Base-by-base conservation (phyloP, 2,888 invertebrate species). In the Megalurothrips usitatus region DNA sequence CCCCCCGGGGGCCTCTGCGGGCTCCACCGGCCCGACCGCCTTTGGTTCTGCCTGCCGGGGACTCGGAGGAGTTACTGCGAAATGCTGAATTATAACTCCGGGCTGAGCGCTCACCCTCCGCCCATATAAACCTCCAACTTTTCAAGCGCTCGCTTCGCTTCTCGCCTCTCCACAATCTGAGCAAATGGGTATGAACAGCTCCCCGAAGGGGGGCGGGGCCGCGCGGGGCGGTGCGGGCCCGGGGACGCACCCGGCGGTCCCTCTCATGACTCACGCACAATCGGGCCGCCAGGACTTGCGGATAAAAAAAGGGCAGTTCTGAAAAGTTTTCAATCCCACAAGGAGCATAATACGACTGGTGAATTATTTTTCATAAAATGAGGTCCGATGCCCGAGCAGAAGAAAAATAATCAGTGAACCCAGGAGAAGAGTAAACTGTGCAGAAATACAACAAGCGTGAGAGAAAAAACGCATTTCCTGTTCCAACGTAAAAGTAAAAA, bases 81-180 rank as follows among this genome's bases (percentile, higher is more conserved):
- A 75, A 75, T 75, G 26, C 68, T 26, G 68, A 75, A 26, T 75
- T 75, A 75, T 26, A 75, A 75, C 68, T 58, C 34, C 34, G 34
- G 34, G 34, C 34, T 14, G 58, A 58, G 58, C 58, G 58, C 17
- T 52, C n/a, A 58, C 26, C 19, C 68, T 26, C 26, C 68, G 68
- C n/a, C 52, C 17, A n/a, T 58, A 17, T 6, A 58, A 43, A 43
- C 34, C 34, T 43, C 34, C 58, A 58, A 58, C 58, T 58, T 58
- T 58, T 75, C 26, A 75, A 75, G 23, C 23, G 68, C 10, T 1
- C 26, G 68, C 23, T 23, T 75, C 68, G 58, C 58, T 17, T 43
- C 34, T 43, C 34, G 58, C 58, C 58, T 43, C 34, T 43, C 34
- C 58, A 17, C 58, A 58, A 58, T 58, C 11, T n/a, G 58, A 43